Evolutionary conservation across 2,888 invertebrate genomes (phyloP).

Genomic region (Clepsis dumicolana): DNA sequence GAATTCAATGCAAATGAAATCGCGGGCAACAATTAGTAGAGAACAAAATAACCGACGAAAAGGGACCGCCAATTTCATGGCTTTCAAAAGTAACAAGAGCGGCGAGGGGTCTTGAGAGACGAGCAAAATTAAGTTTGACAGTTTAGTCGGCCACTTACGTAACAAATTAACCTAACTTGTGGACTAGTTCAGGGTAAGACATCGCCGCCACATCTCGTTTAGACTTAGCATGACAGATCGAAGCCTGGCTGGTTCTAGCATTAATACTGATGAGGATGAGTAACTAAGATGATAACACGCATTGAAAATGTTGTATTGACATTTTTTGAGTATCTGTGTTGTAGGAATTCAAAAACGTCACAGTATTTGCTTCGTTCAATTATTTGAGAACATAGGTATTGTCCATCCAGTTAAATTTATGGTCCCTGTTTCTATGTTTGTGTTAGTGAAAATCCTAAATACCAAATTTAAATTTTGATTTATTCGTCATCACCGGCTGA

Average conservation of each 20-base stretch:
- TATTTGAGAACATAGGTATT: no score
- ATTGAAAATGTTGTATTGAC: no score
- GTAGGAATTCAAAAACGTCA: no score
- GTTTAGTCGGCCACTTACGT: conserved; percentile 4
- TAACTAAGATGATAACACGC: no score
- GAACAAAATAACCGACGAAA: conserved; percentile 16
- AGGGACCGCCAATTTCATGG: neutral
- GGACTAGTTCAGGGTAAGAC: neutral
- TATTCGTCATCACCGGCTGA: conserved; percentile 18
- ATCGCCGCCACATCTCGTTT: neutral
- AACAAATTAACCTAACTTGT: conserved; percentile 1
- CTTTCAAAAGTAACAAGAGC: conserved; percentile 2
- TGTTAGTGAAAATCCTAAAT: neutral
- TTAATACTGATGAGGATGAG: no score
- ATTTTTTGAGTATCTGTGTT: no score
- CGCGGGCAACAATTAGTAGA: no score
- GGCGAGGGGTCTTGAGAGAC: conserved; percentile 6
- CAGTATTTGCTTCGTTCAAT: no score
- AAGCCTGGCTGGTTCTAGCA: neutral
- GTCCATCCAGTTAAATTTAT: no score
- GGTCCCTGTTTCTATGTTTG: neutral
- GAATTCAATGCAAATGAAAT: no score
- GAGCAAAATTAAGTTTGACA: conserved; percentile 9
- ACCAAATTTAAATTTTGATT: neutral
- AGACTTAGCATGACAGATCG: neutral